These are phyloP conservation scores for Erpornis zantholeuca DNA, from an alignment of 2,113 vertebrate species.

Conservation along the genomic window DNA sequence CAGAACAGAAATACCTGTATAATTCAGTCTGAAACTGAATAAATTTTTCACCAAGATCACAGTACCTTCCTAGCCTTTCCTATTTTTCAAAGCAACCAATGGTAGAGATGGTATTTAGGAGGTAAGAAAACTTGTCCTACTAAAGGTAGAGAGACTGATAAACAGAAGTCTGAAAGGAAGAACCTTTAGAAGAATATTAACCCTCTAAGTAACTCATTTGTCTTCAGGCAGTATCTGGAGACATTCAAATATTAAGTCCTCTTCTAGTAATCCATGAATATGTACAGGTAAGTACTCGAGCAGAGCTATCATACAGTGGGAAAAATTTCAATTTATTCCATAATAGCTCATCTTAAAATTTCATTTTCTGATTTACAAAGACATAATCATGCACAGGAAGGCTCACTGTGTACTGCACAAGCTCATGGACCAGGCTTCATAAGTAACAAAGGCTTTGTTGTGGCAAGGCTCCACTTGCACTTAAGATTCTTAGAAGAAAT, in stretches of 20 bases:
- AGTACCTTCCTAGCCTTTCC: background rate
- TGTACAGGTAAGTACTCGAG: background rate
- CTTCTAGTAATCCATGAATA: background rate
- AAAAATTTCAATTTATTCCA: background rate
- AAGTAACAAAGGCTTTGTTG: background rate
- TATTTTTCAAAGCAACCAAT: background rate
- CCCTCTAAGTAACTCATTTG: background rate
- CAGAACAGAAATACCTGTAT: background rate
- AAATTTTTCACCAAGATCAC: background rate
- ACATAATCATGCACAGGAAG: background rate
- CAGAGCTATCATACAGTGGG: background rate
- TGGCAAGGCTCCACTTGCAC: background rate
- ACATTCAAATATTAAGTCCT: background rate
- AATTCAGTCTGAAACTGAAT: background rate
- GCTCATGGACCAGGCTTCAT: background rate
- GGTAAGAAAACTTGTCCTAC: background rate
- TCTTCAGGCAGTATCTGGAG: background rate
- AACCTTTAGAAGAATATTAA: background rate
- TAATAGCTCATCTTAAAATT: background rate
- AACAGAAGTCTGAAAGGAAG: background rate
- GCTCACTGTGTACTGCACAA: background rate
- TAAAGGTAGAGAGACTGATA: background rate
- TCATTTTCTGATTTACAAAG: background rate
- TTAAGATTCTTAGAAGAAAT: background rate
- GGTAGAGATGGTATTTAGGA: background rate